Base-by-base conservation (phyloP, 2,888 invertebrate species). In the Apoderus coryli region DNA sequence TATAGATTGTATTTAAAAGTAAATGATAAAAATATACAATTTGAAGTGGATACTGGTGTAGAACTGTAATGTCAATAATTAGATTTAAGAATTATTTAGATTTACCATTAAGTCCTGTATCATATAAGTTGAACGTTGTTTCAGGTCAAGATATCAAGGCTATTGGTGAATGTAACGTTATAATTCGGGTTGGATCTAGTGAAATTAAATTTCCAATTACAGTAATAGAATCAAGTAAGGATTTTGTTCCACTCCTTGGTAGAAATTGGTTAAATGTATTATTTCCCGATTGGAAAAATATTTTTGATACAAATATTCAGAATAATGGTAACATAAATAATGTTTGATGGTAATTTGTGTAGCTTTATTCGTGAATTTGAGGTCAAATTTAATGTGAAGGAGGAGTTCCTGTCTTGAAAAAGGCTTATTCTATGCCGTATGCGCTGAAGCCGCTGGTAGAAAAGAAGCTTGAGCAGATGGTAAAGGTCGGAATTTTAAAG, bases 311-410 rank as follows among this genome's bases (percentile, higher is more conserved):
- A 19, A 7, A 19, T 19, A n/a, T 19, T n/a, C 19, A 6, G 6
- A 6, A 19, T 6, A 19, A 19, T n/a, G 19, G 6, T 7, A 19
- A 19, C n/a, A 19, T 7, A n/a, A n/a, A 7, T 19, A 7, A 7
- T 19, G 19, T 19, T 10, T 13, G 31, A 31, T 9, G 16, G 15
- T 16, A 22, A 34, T 12, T 29, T 31, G 4, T 19, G 13, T 23
- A 13, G 26, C 30, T 16, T 9, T 22, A 10, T 11, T 14, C 10
- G 19, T 29, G 28, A 33, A 5, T 27, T 27, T 27, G 27, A 27
- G 15, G 27, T 27, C 3, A 27, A 27, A 14, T 16, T 27, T 7
- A 14, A 27, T 16, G 10, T 27, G 14, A 27, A 14, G 15, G 15
- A 27, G 7, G n/a, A 7, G 19, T 19, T 7, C 19, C 19, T n/a